Percentiles rank a stretch among this genome's conserved stretches.
phyloP scores from a whole-genome alignment of 2,888 invertebrate genomes.

The Dicycla oo region DNA sequence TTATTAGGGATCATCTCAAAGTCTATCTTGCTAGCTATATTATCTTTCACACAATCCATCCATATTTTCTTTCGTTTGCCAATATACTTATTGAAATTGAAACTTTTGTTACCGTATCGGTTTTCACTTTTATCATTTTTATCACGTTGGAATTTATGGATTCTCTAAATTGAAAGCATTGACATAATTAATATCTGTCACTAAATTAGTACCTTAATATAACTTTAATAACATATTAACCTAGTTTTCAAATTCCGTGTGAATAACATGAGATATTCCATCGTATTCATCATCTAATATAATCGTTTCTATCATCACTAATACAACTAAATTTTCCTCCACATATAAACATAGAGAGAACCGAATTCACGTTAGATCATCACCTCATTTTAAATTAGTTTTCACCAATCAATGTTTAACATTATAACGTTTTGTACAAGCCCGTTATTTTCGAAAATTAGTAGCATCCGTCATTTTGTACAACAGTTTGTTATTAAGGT shows the following conservation, averaged over 20 bases:
- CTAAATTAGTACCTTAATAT: not conserved
- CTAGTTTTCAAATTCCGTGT: constrained; percentile 16
- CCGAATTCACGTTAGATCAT: not conserved
- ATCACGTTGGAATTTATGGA: not conserved
- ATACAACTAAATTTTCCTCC: constrained; percentile 8
- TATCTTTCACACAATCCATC: not conserved
- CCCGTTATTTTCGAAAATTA: constrained; percentile 60
- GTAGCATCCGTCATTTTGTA: constrained; percentile 51
- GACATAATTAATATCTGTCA: not conserved
- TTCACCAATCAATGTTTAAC: constrained; percentile 41
- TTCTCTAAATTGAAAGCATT: not conserved
- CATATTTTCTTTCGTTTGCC: too few relatives aligned
- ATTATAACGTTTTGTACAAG: constrained; percentile 22
- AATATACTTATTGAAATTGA: not conserved
- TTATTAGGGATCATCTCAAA: not conserved
- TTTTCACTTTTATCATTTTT: not conserved
- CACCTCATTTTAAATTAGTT: constrained; percentile 38
- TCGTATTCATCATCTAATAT: too few relatives aligned
- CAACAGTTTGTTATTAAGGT: constrained; percentile 9
- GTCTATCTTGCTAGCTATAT: too few relatives aligned
- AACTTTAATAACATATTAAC: constrained; percentile 23
- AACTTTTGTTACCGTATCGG: not conserved
- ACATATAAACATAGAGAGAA: constrained; percentile 12
- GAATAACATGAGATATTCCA: constrained; percentile 13
- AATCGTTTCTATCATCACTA: not conserved